Evolutionary conservation across 2,113 vertebrate genomes (phyloP), one percentile per base, ranked within the genome.

Genomic region (Tricholaema leucomelas): DNA sequence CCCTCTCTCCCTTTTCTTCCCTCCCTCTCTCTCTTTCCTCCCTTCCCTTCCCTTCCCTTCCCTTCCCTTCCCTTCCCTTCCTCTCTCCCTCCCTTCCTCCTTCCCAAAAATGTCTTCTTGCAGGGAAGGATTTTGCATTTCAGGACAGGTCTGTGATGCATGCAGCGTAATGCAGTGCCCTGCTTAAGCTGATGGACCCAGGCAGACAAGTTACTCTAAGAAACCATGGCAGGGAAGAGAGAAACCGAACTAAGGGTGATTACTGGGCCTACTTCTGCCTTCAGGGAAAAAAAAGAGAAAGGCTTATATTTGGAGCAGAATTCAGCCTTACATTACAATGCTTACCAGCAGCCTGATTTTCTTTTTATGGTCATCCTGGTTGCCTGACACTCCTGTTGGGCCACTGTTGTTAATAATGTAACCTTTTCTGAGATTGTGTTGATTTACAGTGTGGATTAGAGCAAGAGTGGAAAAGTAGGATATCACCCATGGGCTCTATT

Each of bases 301-400:
- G 71, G 56, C 60, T 85, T 94, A 1, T 73, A 91, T 76, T 30
- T 93, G 69, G 72, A 92, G 71, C 31, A 95, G 78, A 90, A 93
- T 92, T 93, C 93, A 87, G 78, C 60, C 67, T 65, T 82, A 66
- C 64, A 31, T 91, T 65, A 35, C 70, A 91, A 88, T 88, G 90
- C 85, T 95, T 93, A 91, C 69, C 73, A 88, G 83, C 88, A 88
- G 86, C 90, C 83, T 96, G 46, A 24, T 91, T 95, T 94, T 94
- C 84, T 96, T 95, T 94, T 95, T 88, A 94, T 91, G 83, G 84
- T 92, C 88, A 84, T 91, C 86, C 90, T 93, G 83, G 55, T 78
- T 88, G 88, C 81, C 42, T 74, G 92, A 79, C 77, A 70, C 74
- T 87, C 94, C 74, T 50, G 81, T 46, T 5, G 6, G 81, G 74